Conservation (phyloP, 2,797 vertebrate genomes). For the Oophaga sylvatica region DNA sequence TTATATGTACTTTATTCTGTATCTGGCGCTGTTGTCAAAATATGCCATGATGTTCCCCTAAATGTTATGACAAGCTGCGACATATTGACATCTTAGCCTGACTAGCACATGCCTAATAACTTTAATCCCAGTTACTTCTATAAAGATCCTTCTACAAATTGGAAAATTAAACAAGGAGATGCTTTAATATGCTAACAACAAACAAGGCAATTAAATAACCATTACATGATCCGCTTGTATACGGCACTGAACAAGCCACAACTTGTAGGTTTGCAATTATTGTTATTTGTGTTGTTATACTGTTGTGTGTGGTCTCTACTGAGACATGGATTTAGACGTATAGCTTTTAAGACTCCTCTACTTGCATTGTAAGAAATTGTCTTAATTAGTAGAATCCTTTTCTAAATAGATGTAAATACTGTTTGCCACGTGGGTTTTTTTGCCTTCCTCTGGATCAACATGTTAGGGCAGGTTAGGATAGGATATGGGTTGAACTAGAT, state of each 20-base stretch:
- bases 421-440: too few relatives aligned
- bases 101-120: constrained; percentile 22
- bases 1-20: constrained; percentile 42
- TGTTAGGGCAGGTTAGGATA: too few relatives aligned
- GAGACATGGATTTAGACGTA: constrained; percentile 28
- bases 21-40: constrained; percentile 43
- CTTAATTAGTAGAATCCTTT: not conserved
- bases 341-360: not conserved
- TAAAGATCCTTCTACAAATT: constrained; percentile 55
- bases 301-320: constrained; percentile 45
- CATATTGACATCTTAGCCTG: constrained; percentile 38
- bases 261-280: constrained; percentile 41
- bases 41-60: constrained; percentile 32
- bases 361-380: not conserved
- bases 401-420: not conserved
- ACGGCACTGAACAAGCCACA: not conserved
- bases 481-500: too few relatives aligned
- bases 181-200: constrained; percentile 34
- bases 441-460: too few relatives aligned
- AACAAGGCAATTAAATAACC: constrained; percentile 46
- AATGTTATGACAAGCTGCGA: constrained; percentile 39
- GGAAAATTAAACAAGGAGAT: constrained; percentile 48
- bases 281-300: constrained; percentile 39
- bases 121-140: constrained; percentile 45
- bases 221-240: constrained; percentile 32